phyloP scores from a whole-genome alignment of 2,797 vertebrate species.

The Oreochromis grahami region DNA sequence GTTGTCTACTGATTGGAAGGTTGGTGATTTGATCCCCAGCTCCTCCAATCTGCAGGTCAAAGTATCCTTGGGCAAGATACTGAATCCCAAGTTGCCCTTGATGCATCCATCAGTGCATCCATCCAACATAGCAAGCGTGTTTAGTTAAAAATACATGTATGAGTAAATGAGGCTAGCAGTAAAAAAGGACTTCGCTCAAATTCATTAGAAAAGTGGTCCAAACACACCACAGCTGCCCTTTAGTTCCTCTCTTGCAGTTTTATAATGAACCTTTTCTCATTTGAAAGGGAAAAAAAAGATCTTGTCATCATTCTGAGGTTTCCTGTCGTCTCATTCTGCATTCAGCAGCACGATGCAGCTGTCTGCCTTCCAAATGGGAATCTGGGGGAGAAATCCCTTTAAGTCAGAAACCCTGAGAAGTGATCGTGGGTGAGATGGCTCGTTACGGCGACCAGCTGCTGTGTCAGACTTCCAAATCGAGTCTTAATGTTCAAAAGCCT shows the following conservation, averaged over 20 bases:
- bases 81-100: neutral
- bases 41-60: neutral
- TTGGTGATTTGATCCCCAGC: neutral
- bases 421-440: slow-evolving; percentile 27
- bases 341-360: slow-evolving; percentile 24
- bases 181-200: neutral
- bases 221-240: neutral
- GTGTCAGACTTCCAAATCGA: slow-evolving; percentile 38
- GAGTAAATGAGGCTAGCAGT: neutral
- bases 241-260: neutral
- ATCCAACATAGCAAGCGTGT: neutral
- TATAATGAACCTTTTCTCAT: neutral
- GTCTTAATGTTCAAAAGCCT: slow-evolving; percentile 35
- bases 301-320: neutral
- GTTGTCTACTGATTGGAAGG: neutral
- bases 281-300: neutral
- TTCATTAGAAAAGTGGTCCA: neutral
- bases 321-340: slow-evolving; percentile 23
- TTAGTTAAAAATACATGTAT: neutral
- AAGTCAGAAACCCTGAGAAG: slow-evolving; percentile 45
- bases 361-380: slow-evolving; percentile 45
- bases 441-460: slow-evolving; percentile 47
- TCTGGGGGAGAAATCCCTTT: slow-evolving; percentile 50
- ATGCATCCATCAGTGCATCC: neutral
- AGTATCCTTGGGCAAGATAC: neutral